Evolutionary conservation across 2,797 vertebrate genomes (phyloP), one percentile per base, ranked within the genome.

Genomic region (Gymnothorax javanicus): DNA sequence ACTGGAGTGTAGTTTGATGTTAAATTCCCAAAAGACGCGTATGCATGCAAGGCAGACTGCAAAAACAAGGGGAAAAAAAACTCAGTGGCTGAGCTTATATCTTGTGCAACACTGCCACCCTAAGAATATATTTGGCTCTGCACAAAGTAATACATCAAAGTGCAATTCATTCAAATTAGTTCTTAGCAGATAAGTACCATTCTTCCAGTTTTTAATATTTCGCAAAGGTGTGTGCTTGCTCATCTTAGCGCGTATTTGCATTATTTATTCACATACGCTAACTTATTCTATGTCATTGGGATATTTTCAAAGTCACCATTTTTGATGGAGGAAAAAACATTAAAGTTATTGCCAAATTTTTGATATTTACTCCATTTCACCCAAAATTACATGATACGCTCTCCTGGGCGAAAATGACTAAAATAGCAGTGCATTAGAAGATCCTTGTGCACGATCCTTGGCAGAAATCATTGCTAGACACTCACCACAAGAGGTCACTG

Each of bases 91-190:
- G 27, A 8, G 13, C 7, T 89, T 89, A 94, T 94, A 90, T 90
- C 85, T 93, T 91, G 93, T 90, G 90, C 91, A 94, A 95, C 90
- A 91, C 88, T 94, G 89, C 94, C 89, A 94, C 93, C 95, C 95
- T 94, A 93, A 95, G 95, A 95, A 87, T 89, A 86, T 6, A 69
- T 1, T 57, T 8, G 87, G 92, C 85, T 94, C 90, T 93, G 88
- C 90, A 91, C 8, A 15, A 59, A 43, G 57, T 15, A 73, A 62
- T 25, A 3, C 33, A 58, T 52, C 15, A 12, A 75, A 58, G n/a
- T 17, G 4, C 60, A 59, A 50, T 27, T 56, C 4, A 64, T 73
- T 27, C 33, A 8, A 25, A 69, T 69, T 20, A 69, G 67, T 20
- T n/a, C n/a, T n/a, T n/a, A n/a, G n/a, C n/a, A 64, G 62, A 64